Evolutionary conservation across 2,888 invertebrate species (phyloP), one percentile per base, ranked within the genome.

Genomic region (Perdita meconis): DNA sequence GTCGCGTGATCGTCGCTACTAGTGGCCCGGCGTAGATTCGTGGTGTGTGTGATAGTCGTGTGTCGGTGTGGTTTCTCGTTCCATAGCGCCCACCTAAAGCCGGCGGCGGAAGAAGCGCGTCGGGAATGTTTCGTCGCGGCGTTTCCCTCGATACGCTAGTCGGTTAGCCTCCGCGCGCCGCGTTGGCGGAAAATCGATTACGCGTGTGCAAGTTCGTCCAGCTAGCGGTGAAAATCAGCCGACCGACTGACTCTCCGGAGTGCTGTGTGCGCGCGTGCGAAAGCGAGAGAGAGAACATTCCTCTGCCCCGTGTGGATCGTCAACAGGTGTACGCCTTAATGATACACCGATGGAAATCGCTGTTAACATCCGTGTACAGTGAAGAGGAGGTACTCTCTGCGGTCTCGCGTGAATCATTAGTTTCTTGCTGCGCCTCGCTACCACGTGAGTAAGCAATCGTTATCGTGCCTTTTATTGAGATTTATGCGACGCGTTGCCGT

Each of bases 371-470:
- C 66, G 68, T 53, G 77, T 78, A 81, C 82, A 83, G n/a, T 57
- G 75, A 80, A 83, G 78, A 76, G 81, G 83, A 81, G 72, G 83
- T 75, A 50, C 83, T 69, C 36, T 59, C 61, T 55, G 71, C 74
- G 72, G 57, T 68, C 68, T 68, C 79, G 65, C 78, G 79, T 79
- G 81, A 85, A 85, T 85, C 85, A 83, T 85, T 83, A 75, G 71
- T 71, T 81, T 77, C 75, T 79, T 74, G 69, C 79, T 22, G 73
- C 67, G 57, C 34, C 16, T 16, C 26, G 55, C 70, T 65, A 59
- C 72, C 80, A 80, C 77, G 84, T 81, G 79, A 83, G 81, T 84
- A 84, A 79, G 84, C 82, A 82, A 83, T 84, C 84, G 67, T 82
- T 83, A 77, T 75, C 69, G 74, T 68, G 67, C 67, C 59, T 84